Evolutionary conservation across 2,888 invertebrate genomes (phyloP), one percentile per base, ranked within the genome.

Genomic region (Nycteola revayana): DNA sequence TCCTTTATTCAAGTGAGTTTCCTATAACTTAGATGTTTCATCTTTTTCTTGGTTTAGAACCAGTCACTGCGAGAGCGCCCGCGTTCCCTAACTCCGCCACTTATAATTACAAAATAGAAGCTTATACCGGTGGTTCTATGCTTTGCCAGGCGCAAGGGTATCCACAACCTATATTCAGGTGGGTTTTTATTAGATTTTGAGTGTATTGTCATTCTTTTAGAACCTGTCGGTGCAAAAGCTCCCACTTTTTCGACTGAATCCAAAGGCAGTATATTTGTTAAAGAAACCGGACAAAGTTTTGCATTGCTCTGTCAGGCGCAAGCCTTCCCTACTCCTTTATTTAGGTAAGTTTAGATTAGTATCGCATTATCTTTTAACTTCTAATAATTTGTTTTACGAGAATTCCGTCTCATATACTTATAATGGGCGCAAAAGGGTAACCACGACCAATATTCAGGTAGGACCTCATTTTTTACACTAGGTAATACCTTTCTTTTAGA

Each of bases 111-210:
- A 66, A 76, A 62, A 84, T 84, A 49, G 71, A 73, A 49, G 67
- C 68, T 31, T 57, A 65, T 43, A 74, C 74, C 49, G 79, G 78
- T 23, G 81, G 89, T 48, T 89, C 90, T 31, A 75, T 90, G 69
- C 81, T 90, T 60, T 90, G 90, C 66, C 89, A 90, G 66, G 90
- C 90, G 41, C 90, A 90, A 72, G 90, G 89, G 67, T 89, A 89
- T 71, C 93, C 93, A 53, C 87, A 91, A 69, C 93, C 93, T 60
- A 74, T 88, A 49, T 93, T 92, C 90, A 93, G 93, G 93, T 93
- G 88, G 69, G 86, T 72, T 29, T 20, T 36, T n/a, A 14, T 14
- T 2, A 2, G 2, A 28, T 38, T 41, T 54, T 50, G 36, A 52
- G 42, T 18, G 34, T 40, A 35, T 14, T 14, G 30, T 38, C 36